Base-by-base conservation (phyloP, 2,797 vertebrate genomes). In the Chrosomus eos region DNA sequence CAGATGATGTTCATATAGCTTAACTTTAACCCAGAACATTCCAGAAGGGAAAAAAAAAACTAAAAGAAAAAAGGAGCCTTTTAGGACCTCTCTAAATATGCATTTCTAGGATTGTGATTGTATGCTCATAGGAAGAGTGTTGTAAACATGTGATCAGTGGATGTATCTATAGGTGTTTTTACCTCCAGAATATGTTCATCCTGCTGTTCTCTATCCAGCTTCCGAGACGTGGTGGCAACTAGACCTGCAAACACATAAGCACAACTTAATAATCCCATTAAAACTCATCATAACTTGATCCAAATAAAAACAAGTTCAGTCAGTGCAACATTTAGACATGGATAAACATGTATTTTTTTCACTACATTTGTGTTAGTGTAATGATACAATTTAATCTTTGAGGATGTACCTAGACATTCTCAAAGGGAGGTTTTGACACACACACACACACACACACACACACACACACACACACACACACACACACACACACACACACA, bases 111-210 rank as follows among this genome's bases (percentile, higher is more conserved):
- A 48, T 19, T 31, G 53, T 26, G 23, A 60, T 1, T 60, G 31
- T n/a, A 9, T 64, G 40, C 40, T 18, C 2, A 64, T n/a, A 64
- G 19, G 26, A 26, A 68, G 33, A 33, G 38, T 68, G 28, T 38
- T 68, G 36, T 7, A 21, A 51, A 51, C 14, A 62, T 58, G 26
- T 45, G 43, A 55, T 43, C 26, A 16, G 10, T 72, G 43, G 40
- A 64, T 36, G 26, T 13, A 60, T 68, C 1, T 26, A 51, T 19
- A 31, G 19, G 19, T 14, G 83, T 4, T 74, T 90, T 96, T 94
- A 99, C 98, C 96, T 99, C 98, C 36, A 99, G 92, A 93, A 99
- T 96, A 91, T 99, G 98, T 82, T 99, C 98, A 10, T 92, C 96
- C 75, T 99, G 98, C 85, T 99, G 98, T 81, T 99, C 98, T 83